phyloP scores from a whole-genome alignment of 2,113 vertebrate species.

The Dipodomys spectabilis region DNA sequence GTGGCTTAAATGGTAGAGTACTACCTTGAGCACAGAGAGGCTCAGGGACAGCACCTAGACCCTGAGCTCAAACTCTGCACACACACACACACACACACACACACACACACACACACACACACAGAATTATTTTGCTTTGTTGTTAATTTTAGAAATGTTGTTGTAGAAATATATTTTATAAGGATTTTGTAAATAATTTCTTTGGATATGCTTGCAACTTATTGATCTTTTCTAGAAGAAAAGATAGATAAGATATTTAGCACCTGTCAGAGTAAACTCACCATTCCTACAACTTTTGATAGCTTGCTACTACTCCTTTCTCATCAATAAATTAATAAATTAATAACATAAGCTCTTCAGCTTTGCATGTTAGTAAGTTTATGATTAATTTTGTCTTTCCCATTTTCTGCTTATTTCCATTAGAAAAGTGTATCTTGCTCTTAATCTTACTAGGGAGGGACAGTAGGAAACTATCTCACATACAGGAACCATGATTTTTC shows the following conservation, averaged over 20 bases:
- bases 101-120: too few species aligned
- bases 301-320: background rate
- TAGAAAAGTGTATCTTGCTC: background rate
- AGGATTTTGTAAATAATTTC: background rate
- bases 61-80: too few species aligned
- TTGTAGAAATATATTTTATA: background rate
- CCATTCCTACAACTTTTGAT: background rate
- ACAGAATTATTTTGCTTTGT: background rate
- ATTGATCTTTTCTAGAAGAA: background rate
- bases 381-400: background rate
- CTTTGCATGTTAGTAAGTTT: background rate
- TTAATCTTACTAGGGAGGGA: background rate
- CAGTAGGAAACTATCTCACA: background rate
- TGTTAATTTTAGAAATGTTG: slow-evolving; percentile 21
- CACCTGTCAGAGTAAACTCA: background rate
- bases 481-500: background rate
- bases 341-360: background rate
- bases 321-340: background rate
- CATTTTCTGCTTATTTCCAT: background rate
- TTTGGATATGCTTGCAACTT: slow-evolving; percentile 22
- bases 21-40: too few species aligned
- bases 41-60: too few species aligned
- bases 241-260: background rate
- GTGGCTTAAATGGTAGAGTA: too few species aligned
- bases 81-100: too few species aligned